Evolutionary conservation across 2,797 vertebrate genomes (phyloP).

Genomic region (Micropoecilia bifurca): DNA sequence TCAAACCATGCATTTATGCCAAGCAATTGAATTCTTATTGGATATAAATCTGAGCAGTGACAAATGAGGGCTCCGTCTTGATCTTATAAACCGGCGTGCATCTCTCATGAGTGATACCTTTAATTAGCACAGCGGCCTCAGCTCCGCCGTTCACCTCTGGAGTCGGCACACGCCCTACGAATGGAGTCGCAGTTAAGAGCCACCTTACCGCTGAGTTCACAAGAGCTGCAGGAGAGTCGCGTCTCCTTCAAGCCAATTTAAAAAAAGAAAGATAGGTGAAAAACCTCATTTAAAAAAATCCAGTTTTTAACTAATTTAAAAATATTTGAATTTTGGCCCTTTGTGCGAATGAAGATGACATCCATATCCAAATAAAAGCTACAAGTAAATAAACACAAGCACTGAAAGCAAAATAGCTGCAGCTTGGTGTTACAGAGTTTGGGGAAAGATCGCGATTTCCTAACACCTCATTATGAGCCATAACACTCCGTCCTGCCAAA

Average conservation of each 20-base stretch:
- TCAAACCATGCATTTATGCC: constrained; percentile 76
- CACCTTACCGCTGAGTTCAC: constrained; percentile 46
- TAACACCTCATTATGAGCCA: constrained; percentile 1
- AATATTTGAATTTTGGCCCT: not conserved
- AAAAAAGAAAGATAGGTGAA: constrained; percentile 7
- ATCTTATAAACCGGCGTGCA: constrained; percentile 66
- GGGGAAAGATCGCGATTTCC: not conserved
- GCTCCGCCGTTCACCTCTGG: constrained; percentile 57
- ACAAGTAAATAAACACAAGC: not conserved
- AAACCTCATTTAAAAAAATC: not conserved
- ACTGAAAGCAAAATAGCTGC: not conserved
- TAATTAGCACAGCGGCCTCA: constrained; percentile 70
- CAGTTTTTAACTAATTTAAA: not conserved
- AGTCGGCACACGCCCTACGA: constrained; percentile 47
- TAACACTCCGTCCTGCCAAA: not conserved
- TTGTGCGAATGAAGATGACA: not conserved
- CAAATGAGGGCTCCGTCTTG: constrained; percentile 63
- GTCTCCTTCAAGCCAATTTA: constrained; percentile 23
- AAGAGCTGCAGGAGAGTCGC: constrained; percentile 8
- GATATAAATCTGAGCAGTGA: constrained; percentile 73
- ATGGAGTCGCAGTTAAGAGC: constrained; percentile 40
- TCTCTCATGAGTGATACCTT: constrained; percentile 75
- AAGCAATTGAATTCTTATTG: constrained; percentile 80
- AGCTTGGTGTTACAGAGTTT: not conserved
- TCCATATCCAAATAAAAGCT: not conserved